A percentile compares a stretch with the other conserved stretches of the same genome.
Conservation (phyloP, 92 coral and sea anemone genomes). For the Scolanthus callimorphus region DNA sequence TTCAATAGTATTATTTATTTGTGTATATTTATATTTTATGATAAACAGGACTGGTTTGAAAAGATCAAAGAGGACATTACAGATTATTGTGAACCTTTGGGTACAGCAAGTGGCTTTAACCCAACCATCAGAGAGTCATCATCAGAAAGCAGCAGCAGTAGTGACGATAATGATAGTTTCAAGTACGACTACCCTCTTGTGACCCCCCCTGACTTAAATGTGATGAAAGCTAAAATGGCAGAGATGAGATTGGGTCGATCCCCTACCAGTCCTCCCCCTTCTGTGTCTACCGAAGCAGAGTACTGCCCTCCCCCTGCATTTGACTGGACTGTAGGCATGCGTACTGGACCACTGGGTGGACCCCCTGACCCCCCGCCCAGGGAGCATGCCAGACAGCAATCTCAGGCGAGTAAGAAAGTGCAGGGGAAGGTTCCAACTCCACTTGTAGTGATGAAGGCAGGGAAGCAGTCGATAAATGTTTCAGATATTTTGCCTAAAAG, state of each 20-base stretch:
- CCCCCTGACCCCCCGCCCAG: slow-evolving; percentile 4
- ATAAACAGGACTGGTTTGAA: slow-evolving; percentile 68
- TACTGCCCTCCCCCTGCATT: slow-evolving; percentile 52
- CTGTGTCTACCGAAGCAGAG: neutral
- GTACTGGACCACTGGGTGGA: slow-evolving; percentile 1
- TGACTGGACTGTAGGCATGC: neutral
- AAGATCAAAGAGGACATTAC: slow-evolving; percentile 49
- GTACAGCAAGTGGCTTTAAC: neutral
- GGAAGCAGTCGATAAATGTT: slow-evolving; percentile 15
- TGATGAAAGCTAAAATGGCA: neutral
- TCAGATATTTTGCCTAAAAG: no score
- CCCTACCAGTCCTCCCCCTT: neutral
- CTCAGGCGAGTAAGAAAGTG: neutral
- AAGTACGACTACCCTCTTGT: slow-evolving; percentile 29
- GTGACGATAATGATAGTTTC: neutral
- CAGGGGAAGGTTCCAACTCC: neutral
- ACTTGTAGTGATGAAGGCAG: neutral
- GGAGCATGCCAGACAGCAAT: neutral
- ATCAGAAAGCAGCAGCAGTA: slow-evolving; percentile 4
- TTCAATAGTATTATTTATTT: no score
- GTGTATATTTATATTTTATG: neutral
- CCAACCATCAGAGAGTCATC: neutral
- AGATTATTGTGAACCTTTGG: slow-evolving; percentile 42
- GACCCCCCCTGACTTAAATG: slow-evolving; percentile 1
- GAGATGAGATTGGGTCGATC: neutral